phyloP scores from a whole-genome alignment of 2,113 vertebrate genomes.

The Gasterosteus aculeatus region DNA sequence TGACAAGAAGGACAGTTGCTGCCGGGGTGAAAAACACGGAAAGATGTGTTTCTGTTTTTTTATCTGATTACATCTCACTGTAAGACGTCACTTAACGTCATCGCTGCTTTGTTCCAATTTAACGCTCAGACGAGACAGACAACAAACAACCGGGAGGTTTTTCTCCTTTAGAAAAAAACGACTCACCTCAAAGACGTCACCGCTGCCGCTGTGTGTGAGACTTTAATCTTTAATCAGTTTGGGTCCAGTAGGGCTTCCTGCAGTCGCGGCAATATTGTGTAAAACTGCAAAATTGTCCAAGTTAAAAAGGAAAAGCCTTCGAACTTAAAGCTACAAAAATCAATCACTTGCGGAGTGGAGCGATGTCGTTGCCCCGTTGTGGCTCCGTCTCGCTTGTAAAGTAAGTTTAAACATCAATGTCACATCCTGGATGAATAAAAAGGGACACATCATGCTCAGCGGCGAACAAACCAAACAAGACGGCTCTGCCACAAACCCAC shows the following conservation, averaged over 20 bases:
- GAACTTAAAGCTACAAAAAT: background rate
- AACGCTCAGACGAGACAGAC: background rate
- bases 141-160: background rate
- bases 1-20: background rate
- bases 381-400: too few relatives aligned
- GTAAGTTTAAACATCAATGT: background rate
- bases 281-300: background rate
- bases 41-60: background rate
- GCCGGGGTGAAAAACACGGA: background rate
- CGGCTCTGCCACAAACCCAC: too few relatives aligned
- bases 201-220: background rate
- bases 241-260: background rate
- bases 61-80: slow-evolving; percentile 1
- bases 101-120: background rate
- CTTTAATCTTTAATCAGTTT: background rate
- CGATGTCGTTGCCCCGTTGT: background rate
- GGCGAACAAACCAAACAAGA: background rate
- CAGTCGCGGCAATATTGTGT: background rate
- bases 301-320: background rate
- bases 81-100: slow-evolving; percentile 5
- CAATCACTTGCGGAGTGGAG: background rate
- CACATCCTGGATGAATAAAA: background rate
- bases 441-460: background rate
- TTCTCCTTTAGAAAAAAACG: background rate
- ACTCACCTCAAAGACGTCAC: background rate